Percentiles rank a stretch among this genome's conserved stretches.
Conservation (phyloP, 2,113 vertebrate genomes). For the Scortum barcoo region DNA sequence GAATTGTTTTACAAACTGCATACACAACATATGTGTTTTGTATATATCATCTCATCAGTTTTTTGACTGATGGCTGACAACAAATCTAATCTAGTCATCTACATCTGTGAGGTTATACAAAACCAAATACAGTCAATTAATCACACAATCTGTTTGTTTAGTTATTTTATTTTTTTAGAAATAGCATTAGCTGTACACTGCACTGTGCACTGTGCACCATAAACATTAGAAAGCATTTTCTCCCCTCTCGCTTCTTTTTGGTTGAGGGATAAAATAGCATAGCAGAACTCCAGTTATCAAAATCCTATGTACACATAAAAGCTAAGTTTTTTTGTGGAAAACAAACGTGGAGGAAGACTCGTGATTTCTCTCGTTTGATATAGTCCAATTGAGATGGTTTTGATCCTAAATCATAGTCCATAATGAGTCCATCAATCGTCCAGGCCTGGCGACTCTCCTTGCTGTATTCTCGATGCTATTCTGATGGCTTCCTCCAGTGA, state of each 20-base stretch:
- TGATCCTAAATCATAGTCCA: conserved; percentile 54
- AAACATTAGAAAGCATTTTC: conserved; percentile 71
- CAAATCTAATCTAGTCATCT: background rate
- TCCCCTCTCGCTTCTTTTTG: conserved; percentile 36
- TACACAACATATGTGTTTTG: background rate
- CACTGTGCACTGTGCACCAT: conserved; percentile 71
- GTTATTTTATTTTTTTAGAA: conserved; percentile 76
- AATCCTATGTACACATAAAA: conserved; percentile 86
- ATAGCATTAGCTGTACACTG: conserved; percentile 81
- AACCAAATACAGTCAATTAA: background rate
- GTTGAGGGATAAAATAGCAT: conserved; percentile 79
- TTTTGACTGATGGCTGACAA: background rate
- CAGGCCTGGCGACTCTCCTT: conserved; percentile 95
- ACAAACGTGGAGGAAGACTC: conserved; percentile 68
- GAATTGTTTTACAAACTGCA: background rate
- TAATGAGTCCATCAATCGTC: conserved; percentile 88
- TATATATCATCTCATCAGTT: background rate
- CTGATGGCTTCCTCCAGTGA: conserved; percentile 99
- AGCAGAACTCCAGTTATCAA: conserved; percentile 87
- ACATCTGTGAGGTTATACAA: background rate
- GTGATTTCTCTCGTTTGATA: conserved; percentile 48
- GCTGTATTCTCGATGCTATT: conserved; percentile 99
- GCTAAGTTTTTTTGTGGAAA: conserved; percentile 57
- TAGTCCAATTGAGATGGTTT: conserved; percentile 52
- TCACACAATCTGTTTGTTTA: conserved; percentile 21